phyloP scores from a whole-genome alignment of 2,113 vertebrate species.

The Piprites chloris region DNA sequence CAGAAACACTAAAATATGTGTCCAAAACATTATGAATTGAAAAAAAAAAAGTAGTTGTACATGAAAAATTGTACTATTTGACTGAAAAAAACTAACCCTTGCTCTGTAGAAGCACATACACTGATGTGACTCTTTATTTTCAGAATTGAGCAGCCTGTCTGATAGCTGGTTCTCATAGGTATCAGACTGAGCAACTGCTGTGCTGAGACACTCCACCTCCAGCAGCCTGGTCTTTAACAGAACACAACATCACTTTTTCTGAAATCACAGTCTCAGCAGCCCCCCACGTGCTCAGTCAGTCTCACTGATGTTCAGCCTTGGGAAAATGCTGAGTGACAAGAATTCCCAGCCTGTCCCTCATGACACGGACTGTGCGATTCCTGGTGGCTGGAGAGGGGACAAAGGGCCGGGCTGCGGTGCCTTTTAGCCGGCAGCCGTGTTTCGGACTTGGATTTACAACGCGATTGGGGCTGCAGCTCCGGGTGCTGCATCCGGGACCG shows the following conservation, averaged over 20 bases:
- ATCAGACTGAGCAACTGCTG: neutral
- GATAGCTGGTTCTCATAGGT: neutral
- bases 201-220: neutral
- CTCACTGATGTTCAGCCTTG: neutral
- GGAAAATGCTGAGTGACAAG: neutral
- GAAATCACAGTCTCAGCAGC: neutral
- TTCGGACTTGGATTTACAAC: neutral
- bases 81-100: neutral
- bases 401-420: neutral
- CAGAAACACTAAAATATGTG: neutral
- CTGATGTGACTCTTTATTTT: neutral
- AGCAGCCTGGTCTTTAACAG: neutral
- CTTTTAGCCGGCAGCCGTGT: rapidly evolving
- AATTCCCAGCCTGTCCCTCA: neutral
- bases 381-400: neutral
- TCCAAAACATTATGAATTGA: neutral
- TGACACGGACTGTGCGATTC: rapidly evolving
- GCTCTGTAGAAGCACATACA: neutral
- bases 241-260: neutral
- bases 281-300: neutral
- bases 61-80: neutral
- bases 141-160: neutral
- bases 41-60: neutral
- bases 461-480: rapidly evolving
- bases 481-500: rapidly evolving